Percentiles rank a stretch among this genome's conserved stretches.
These are phyloP conservation scores for Epizoanthus scotinus DNA, from an alignment of 92 coral and sea anemone species.

Conservation along the genomic window DNA sequence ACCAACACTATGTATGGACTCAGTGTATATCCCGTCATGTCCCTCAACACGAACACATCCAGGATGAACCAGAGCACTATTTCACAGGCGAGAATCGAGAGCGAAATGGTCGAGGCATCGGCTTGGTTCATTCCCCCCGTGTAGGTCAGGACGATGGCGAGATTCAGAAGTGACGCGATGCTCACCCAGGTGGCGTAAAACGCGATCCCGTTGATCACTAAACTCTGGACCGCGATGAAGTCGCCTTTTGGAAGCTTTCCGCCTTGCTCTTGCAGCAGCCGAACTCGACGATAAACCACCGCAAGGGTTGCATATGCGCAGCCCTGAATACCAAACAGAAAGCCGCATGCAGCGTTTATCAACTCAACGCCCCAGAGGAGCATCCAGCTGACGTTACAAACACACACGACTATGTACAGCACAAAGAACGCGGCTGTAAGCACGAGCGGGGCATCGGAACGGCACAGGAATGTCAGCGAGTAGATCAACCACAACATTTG, in stretches of 20 bases:
- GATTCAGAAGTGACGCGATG: slow-evolving; percentile 80
- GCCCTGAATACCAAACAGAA: slow-evolving; percentile 59
- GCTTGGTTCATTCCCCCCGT: slow-evolving; percentile 56
- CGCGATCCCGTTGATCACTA: slow-evolving; percentile 86
- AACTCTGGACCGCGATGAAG: slow-evolving; percentile 59
- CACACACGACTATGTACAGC: slow-evolving; percentile 53
- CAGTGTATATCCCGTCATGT: slow-evolving; percentile 70
- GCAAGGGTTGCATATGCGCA: slow-evolving; percentile 56
- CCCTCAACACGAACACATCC: slow-evolving; percentile 72
- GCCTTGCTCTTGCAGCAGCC: slow-evolving; percentile 40
- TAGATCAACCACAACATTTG: slow-evolving; percentile 72
- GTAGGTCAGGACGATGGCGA: slow-evolving; percentile 84
- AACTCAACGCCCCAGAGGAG: slow-evolving; percentile 63
- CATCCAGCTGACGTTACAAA: slow-evolving; percentile 65
- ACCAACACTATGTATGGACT: slow-evolving; percentile 80
- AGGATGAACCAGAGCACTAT: slow-evolving; percentile 76
- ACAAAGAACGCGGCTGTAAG: slow-evolving; percentile 58
- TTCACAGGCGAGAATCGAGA: slow-evolving; percentile 73
- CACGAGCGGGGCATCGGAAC: slow-evolving; percentile 50
- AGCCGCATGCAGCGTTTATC: slow-evolving; percentile 50
- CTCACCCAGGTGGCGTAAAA: slow-evolving; percentile 86
- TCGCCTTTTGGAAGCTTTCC: slow-evolving; percentile 48
- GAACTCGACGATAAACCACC: slow-evolving; percentile 62
- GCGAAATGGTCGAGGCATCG: slow-evolving; percentile 64
- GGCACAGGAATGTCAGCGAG: slow-evolving; percentile 71